Evolutionary conservation across 2,113 vertebrate genomes (phyloP), one percentile per base, ranked within the genome.

Genomic region (Triplophysa dalaica): DNA sequence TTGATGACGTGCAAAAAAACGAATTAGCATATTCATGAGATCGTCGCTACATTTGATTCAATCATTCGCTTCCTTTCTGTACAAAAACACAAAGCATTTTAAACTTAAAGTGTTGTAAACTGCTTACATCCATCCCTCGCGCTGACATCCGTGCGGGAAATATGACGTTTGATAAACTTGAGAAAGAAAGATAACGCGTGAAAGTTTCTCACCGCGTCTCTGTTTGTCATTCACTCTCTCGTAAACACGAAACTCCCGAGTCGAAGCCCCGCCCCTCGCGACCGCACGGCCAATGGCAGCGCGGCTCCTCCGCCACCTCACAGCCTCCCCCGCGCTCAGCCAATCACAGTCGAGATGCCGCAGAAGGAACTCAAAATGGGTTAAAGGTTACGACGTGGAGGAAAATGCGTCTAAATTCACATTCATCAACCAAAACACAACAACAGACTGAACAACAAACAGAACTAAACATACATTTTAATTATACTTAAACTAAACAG

Each of bases 171-270:
- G 16, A 52, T 17, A 6, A 52, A 52, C 13, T 52, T 52, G 14
- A 16, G 14, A 13, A 50, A 50, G 14, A 50, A 50, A 38, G 0
- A 7, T 38, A 38, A 38, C 7, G 33, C 33, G 10, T 50, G 48
- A 56, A 9, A 19, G 48, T 66, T 12, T 58, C 52, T 70, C 26
- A 70, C 50, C 50, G 26, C 12, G 17, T 56, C 5, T 19, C 7
- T 0, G 68, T 66, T 41, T 73, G 26, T 61, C 70, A 41, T 77
- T 75, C 69, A 67, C 81, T 72, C 81, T 81, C 78, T 86, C 60
- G 87, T 91, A 89, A 92, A 92, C 91, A 91, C 87, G 85, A 29
- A 67, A 65, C 61, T 56, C 81, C 87, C 83, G 88, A 87, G 88
- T 86, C 85, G 72, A 85, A 3, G 86, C 83, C 79, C 90, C 88